These are phyloP conservation scores for Darevskia mixta DNA, from an alignment of 2,797 vertebrate genomes.

Conservation along the genomic window DNA sequence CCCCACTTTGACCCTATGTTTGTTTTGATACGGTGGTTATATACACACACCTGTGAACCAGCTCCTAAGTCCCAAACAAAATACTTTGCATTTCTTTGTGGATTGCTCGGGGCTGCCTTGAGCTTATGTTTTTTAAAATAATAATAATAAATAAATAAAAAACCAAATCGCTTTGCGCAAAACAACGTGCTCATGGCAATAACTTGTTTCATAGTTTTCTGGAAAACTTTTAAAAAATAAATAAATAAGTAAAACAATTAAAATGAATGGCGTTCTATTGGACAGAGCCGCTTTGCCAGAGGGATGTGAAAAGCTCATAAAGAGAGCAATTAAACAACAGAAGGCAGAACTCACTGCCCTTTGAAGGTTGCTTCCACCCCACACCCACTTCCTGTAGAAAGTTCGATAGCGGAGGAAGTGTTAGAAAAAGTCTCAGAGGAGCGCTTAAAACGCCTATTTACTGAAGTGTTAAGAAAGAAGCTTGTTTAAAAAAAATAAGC, in stretches of 20 bases:
- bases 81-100: neutral
- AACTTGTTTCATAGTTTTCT: neutral
- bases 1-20: neutral
- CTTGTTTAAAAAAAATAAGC: neutral
- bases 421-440: constrained; percentile 52
- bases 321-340: constrained; percentile 56
- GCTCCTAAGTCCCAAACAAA: neutral
- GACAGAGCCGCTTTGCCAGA: constrained; percentile 32
- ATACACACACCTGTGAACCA: neutral
- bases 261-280: constrained; percentile 40
- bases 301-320: constrained; percentile 48
- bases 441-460: constrained; percentile 33
- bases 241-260: neutral
- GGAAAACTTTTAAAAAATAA: constrained; percentile 15
- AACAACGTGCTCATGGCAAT: constrained; percentile 1
- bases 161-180: constrained; percentile 28
- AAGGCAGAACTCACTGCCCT: constrained; percentile 42
- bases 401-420: constrained; percentile 19
- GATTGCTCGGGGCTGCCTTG: neutral
- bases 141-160: neutral
- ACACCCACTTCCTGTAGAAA: constrained; percentile 15
- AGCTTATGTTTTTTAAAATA: neutral
- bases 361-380: constrained; percentile 28
- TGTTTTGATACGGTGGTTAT: neutral
- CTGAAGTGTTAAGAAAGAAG: constrained; percentile 32